Conservation (phyloP, 1,140 invertebrate species). For the Pollicipes pollicipes region DNA sequence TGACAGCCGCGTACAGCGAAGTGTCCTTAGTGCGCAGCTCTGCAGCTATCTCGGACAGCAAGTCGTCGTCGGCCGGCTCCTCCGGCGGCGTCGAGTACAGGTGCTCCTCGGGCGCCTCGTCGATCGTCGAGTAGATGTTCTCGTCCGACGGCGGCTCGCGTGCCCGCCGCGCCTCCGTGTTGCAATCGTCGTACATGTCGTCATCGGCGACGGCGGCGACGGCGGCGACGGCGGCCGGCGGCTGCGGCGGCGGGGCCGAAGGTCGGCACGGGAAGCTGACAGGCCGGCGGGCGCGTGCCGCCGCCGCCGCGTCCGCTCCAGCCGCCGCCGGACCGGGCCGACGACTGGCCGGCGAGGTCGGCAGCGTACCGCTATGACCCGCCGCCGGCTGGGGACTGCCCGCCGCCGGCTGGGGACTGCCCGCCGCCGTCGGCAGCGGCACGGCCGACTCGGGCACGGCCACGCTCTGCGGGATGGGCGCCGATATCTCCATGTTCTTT, state of each 20-base stretch:
- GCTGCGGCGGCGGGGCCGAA: background rate
- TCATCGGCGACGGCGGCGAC: background rate
- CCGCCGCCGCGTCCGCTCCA: too few species aligned
- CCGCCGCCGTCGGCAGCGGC: too few species aligned
- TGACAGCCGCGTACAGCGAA: background rate
- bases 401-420: too few species aligned
- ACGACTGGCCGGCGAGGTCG: background rate
- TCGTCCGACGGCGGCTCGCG: background rate
- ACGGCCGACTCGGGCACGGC: background rate
- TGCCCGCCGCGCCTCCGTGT: background rate
- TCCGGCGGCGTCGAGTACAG: background rate
- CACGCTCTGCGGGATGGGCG: background rate
- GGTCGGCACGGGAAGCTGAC: too few species aligned
- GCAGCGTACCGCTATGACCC: background rate
- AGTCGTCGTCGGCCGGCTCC: background rate
- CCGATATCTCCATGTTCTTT: background rate
- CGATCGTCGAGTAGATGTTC: background rate
- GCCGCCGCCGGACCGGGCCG: too few species aligned
- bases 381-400: background rate
- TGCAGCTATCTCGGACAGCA: background rate
- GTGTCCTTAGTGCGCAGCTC: background rate
- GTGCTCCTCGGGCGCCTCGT: background rate
- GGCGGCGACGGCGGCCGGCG: too few species aligned
- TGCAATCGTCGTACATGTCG: background rate
- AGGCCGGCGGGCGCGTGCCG: too few species aligned